Evolutionary conservation across 2,888 invertebrate genomes (phyloP).

Genomic region (Sinopyrophorus schimmeli): DNA sequence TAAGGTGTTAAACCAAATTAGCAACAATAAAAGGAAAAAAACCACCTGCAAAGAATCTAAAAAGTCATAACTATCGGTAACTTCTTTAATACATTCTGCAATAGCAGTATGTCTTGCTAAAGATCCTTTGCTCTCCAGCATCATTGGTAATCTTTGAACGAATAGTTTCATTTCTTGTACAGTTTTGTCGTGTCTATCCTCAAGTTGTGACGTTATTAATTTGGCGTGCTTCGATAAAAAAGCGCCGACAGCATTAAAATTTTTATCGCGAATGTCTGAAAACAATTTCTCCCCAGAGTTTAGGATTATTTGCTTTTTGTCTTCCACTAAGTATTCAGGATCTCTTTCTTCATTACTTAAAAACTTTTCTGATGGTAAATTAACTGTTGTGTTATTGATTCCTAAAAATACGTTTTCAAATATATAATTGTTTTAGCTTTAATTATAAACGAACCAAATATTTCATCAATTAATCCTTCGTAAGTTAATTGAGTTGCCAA

Average conservation of each 20-base stretch:
- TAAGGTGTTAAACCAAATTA: background rate
- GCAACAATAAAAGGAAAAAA: constrained; percentile 2
- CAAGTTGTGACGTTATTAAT: constrained; percentile 80
- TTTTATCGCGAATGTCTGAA: constrained; percentile 87
- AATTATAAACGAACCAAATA: constrained; percentile 72
- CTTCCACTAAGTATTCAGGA: constrained; percentile 62
- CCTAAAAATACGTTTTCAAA: constrained; percentile 52
- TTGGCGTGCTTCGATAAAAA: constrained; percentile 85
- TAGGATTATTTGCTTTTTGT: constrained; percentile 76
- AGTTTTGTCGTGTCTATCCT: constrained; percentile 85
- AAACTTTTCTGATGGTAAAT: constrained; percentile 86
- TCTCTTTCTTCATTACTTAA: constrained; percentile 66
- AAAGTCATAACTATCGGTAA: constrained; percentile 58
- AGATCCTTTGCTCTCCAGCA: constrained; percentile 84
- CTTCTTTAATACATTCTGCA: constrained; percentile 91
- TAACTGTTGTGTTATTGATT: constrained; percentile 78
- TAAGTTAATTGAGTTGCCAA: constrained; percentile 95
- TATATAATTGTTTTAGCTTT: no score
- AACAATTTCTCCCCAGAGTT: constrained; percentile 90
- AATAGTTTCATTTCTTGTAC: constrained; percentile 95
- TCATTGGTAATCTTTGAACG: constrained; percentile 84
- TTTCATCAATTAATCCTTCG: constrained; percentile 95
- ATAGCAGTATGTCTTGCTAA: constrained; percentile 89
- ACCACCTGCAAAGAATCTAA: constrained; percentile 51
- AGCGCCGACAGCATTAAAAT: constrained; percentile 85